Percentiles rank a stretch among this genome's conserved stretches.
phyloP scores from a whole-genome alignment of 1,140 invertebrate genomes.

The Leptinotarsa lineolata region DNA sequence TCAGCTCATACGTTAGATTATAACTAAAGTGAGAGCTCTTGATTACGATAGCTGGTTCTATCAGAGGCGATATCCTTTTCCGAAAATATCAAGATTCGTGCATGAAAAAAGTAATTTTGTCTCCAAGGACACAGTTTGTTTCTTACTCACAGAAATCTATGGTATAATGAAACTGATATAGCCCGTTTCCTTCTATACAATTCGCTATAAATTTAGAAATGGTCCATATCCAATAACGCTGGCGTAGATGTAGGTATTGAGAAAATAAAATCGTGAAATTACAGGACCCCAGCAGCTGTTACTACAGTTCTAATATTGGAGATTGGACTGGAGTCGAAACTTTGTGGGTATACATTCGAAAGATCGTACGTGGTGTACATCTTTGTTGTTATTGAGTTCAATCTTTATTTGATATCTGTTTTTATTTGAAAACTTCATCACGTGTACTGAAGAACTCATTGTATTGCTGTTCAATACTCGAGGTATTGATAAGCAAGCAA shows the following conservation, averaged over 20 bases:
- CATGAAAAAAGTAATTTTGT: too few relatives aligned
- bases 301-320: not conserved
- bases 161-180: not conserved
- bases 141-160: not conserved
- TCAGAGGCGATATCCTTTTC: too few relatives aligned
- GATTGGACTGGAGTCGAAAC: not conserved
- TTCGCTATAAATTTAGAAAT: not conserved
- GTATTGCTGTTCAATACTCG: too few relatives aligned
- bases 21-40: too few relatives aligned
- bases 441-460: too few relatives aligned
- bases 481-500: too few relatives aligned
- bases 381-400: not conserved
- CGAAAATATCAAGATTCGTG: too few relatives aligned
- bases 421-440: too few relatives aligned
- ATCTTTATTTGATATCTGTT: too few relatives aligned
- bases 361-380: not conserved
- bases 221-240: not conserved
- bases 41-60: too few relatives aligned
- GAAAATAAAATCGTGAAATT: not conserved
- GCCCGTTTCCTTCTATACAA: not conserved
- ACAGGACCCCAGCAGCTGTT: slow-evolving; percentile 4
- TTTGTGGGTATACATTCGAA: not conserved
- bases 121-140: too few relatives aligned
- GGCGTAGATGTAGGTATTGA: not conserved
- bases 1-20: too few relatives aligned